Percentiles rank a stretch among this genome's conserved stretches.
phyloP scores from a whole-genome alignment of 2,797 vertebrate genomes.

The Dromococcyx pavoninus region DNA sequence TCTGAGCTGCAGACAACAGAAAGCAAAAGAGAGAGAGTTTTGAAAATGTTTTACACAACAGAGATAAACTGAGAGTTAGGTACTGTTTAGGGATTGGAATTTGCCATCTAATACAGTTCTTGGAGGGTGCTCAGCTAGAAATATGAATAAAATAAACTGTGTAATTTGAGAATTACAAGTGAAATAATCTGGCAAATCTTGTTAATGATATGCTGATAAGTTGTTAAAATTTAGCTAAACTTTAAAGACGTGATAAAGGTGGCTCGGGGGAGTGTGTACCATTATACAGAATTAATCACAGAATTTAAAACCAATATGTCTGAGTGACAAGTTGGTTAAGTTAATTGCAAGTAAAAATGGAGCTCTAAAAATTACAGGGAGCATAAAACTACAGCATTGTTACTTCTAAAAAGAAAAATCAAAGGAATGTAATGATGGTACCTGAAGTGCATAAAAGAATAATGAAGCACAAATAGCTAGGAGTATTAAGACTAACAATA shows the following conservation, averaged over 20 bases:
- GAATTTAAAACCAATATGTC: constrained; percentile 54
- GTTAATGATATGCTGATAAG: neutral
- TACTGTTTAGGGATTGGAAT: neutral
- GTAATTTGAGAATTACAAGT: neutral
- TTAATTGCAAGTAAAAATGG: constrained; percentile 72
- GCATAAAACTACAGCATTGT: constrained; percentile 54
- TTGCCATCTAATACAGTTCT: neutral
- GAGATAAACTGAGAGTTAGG: neutral
- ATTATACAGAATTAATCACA: constrained; percentile 63
- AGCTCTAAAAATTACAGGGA: constrained; percentile 66
- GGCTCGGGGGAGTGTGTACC: constrained; percentile 40
- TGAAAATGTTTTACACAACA: neutral
- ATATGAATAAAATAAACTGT: neutral
- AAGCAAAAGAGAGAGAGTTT: neutral
- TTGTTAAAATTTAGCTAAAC: constrained; percentile 23
- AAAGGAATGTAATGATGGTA: constrained; percentile 53
- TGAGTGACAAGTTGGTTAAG: constrained; percentile 72
- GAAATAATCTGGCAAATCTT: constrained; percentile 2
- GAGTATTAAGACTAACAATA: constrained; percentile 55
- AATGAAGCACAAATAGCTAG: constrained; percentile 55
- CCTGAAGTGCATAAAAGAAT: constrained; percentile 29
- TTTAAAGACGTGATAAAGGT: constrained; percentile 38
- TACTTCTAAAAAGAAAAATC: constrained; percentile 63
- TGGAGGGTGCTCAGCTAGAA: neutral
- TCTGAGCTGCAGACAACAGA: neutral